phyloP scores from a whole-genome alignment of 2,797 vertebrate genomes.

The Pangasius larnaudii region DNA sequence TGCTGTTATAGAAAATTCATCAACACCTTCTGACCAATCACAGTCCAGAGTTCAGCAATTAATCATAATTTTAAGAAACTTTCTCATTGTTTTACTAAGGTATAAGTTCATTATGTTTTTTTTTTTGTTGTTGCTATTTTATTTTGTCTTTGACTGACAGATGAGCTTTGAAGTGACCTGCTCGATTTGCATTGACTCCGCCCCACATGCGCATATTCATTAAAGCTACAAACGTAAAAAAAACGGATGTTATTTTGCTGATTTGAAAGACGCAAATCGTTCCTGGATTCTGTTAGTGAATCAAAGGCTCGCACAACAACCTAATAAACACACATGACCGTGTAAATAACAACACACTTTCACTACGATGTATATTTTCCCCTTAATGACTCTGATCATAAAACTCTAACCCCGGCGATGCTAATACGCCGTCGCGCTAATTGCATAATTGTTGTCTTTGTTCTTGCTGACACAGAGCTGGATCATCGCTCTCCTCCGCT shows the following conservation, averaged over 20 bases:
- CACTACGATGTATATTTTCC: constrained; percentile 16
- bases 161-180: background rate
- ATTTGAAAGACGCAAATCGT: background rate
- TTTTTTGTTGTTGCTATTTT: background rate
- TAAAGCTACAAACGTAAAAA: background rate
- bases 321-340: background rate
- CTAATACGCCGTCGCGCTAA: constrained; percentile 81
- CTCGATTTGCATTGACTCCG: background rate
- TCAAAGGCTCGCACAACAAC: no score
- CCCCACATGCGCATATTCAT: background rate
- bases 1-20: background rate
- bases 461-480: constrained; percentile 82
- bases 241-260: background rate
- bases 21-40: background rate
- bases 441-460: constrained; percentile 80
- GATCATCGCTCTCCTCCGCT: constrained; percentile 82
- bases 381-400: constrained; percentile 39
- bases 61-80: background rate
- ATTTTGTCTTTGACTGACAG: background rate
- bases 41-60: background rate
- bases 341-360: background rate
- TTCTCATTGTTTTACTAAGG: background rate
- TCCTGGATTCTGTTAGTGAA: background rate
- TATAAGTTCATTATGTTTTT: background rate
- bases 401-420: constrained; percentile 67